Evolutionary conservation across 2,888 invertebrate genomes (phyloP).

Genomic region (Phasia obesa): DNA sequence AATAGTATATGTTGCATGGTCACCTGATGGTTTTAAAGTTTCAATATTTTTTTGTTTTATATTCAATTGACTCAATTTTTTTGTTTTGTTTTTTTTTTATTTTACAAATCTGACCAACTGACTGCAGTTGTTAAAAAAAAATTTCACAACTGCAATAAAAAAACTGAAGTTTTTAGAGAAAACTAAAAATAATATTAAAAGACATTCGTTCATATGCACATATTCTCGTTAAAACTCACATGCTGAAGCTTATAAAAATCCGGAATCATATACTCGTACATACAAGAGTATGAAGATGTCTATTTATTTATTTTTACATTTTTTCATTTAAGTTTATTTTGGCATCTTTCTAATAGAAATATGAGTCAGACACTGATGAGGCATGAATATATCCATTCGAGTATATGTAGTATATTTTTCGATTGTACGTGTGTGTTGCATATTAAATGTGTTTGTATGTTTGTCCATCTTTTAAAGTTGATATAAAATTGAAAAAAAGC

Average conservation of each 20-base stretch:
- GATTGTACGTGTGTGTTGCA: constrained; percentile 24
- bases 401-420: no score
- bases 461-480: constrained; percentile 48
- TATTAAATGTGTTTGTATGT: constrained; percentile 43
- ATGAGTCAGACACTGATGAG: constrained; percentile 37
- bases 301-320: constrained; percentile 35
- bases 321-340: constrained; percentile 34
- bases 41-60: constrained; percentile 43
- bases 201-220: constrained; percentile 30
- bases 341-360: constrained; percentile 30
- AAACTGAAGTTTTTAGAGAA: constrained; percentile 18
- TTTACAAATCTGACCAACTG: constrained; percentile 54
- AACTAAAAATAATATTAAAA: constrained; percentile 24
- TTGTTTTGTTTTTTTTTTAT: constrained; percentile 11
- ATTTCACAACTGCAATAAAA: constrained; percentile 12
- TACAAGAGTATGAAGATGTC: constrained; percentile 58
- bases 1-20: not conserved
- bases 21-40: constrained; percentile 5
- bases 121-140: constrained; percentile 35
- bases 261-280: constrained; percentile 51
- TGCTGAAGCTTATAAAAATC: constrained; percentile 36
- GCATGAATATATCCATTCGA: not conserved
- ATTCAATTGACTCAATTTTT: constrained; percentile 33
- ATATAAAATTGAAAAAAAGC: constrained; percentile 19
- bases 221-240: constrained; percentile 8